phyloP scores from a whole-genome alignment of 2,113 vertebrate species.

The Nothocercus nigrocapillus region DNA sequence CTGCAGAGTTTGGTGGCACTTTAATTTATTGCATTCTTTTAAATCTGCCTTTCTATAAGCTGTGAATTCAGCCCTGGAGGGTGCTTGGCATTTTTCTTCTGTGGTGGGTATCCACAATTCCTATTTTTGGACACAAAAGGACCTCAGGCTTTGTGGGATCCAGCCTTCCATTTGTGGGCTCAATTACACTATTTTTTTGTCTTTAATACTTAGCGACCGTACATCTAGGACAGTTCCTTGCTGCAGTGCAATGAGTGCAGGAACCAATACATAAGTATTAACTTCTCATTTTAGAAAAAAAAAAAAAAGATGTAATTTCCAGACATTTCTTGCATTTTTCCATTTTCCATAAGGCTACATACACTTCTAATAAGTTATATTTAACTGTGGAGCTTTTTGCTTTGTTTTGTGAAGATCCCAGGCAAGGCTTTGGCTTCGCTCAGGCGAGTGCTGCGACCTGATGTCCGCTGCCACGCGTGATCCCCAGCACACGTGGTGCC shows the following conservation, averaged over 20 bases:
- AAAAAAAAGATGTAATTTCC: neutral
- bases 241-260: neutral
- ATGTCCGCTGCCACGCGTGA: neutral
- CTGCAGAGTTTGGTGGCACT: neutral
- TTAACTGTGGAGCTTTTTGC: fast-evolving
- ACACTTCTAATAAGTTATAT: neutral
- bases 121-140: slow-evolving; percentile 3
- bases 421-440: neutral
- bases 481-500: neutral
- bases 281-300: neutral
- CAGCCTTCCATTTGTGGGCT: neutral
- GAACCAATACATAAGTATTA: neutral
- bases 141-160: neutral
- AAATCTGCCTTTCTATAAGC: slow-evolving; percentile 11
- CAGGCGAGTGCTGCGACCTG: neutral
- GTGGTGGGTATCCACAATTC: neutral
- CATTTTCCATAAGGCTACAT: neutral
- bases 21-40: neutral
- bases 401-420: neutral
- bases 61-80: neutral
- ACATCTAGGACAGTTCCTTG: neutral
- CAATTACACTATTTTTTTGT: neutral
- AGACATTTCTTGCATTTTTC: neutral
- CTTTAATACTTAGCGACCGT: neutral
- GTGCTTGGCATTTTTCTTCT: neutral